Base-by-base conservation (phyloP, 2,888 invertebrate genomes). In the Auanema freiburgensis region DNA sequence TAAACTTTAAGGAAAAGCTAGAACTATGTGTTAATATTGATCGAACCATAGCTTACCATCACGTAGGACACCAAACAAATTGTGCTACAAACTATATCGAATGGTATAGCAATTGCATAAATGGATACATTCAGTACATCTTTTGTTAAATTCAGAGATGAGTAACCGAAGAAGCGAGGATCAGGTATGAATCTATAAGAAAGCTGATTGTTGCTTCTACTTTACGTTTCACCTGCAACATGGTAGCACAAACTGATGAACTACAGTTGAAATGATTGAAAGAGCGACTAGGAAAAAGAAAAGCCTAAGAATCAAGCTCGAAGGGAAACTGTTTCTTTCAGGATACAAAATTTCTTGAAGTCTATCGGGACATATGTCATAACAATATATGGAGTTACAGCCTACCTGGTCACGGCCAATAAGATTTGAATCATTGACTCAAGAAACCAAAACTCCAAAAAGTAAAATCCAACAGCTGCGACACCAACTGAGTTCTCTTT, bases 121-220 rank as follows among this genome's bases (percentile, higher is more conserved):
- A 54, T 61, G 18, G 61, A 61, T 0, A 54, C 40, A 24, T 61
- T 61, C 0, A 55, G 54, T 12, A 24, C 50, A n/a, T 24, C 18
- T n/a, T 55, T 55, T 11, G 46, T 40, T 12, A 59, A 51, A 21
- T 40, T 46, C 25, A 61, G 18, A 18, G 54, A 61, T 1, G 61
- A 61, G 33, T 61, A 61, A 25, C 49, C 54, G 14, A 21, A 61
- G 21, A 46, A 42, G 10, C 40, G 33, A 18, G 11, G 46, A n/a
- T 61, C 61, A 5, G 61, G 61, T n/a, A 55, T 61, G n/a, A 61
- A 46, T 55, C 61, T 61, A 16, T 18, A 49, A 33, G 8, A 33
- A 33, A 33, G 8, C n/a, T n/a, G 8, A 33, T 33, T 33, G 3
- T 33, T 33, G 33, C 3, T 33, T 33, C 8, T 33, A 3, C 33